Conservation (phyloP, 1,140 invertebrate species). For the Tetramorium alpestre region DNA sequence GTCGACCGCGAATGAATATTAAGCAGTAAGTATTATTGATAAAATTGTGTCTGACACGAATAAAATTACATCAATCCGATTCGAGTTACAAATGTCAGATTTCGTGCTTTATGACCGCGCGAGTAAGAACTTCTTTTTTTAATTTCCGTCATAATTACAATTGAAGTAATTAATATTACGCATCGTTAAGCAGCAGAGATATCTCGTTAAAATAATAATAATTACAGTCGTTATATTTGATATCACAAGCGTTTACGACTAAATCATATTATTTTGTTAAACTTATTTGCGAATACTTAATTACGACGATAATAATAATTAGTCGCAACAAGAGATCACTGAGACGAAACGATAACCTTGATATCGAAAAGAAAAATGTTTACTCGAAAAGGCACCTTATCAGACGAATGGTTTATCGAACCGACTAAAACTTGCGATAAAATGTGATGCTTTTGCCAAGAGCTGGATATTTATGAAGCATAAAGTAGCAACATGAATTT, state of each 20-base stretch:
- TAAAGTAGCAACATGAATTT: not conserved
- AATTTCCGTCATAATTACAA: not conserved
- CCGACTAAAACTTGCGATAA: conserved; percentile 23
- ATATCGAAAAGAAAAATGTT: conserved; percentile 15
- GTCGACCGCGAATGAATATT: not conserved
- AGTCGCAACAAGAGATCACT: not conserved
- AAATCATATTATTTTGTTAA: not conserved
- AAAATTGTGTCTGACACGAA: not conserved
- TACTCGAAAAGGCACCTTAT: conserved; percentile 1
- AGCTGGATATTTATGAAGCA: conserved; percentile 19
- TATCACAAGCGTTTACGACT: not conserved
- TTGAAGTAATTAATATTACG: not conserved
- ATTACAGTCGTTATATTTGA: not conserved
- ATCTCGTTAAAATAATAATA: not conserved
- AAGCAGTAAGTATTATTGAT: not conserved
- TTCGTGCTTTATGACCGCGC: not conserved
- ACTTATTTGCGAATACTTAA: not conserved
- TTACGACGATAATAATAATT: conserved; percentile 35
- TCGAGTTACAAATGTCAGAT: not conserved
- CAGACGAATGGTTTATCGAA: not conserved
- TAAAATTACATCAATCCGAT: not conserved
- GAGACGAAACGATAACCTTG: not conserved
- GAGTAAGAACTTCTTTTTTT: not conserved
- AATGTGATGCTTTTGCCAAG: conserved; percentile 12
- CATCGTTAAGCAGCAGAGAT: not conserved